Evolutionary conservation across 2,888 invertebrate species (phyloP).

Genomic region (Resseliella maxima): DNA sequence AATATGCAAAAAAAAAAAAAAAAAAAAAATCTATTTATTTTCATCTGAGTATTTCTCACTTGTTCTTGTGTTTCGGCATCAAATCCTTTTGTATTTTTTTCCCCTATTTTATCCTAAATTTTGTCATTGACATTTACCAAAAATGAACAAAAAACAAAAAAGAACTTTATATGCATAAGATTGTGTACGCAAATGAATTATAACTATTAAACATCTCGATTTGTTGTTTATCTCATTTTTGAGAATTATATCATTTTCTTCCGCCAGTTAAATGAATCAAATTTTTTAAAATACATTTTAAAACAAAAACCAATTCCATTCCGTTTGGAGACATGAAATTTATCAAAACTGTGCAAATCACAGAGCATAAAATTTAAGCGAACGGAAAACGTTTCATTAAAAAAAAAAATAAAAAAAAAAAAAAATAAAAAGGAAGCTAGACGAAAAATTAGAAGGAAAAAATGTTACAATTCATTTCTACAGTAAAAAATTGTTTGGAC

Average conservation of each 20-base stretch:
- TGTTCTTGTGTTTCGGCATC: neutral
- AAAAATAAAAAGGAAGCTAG: too few species aligned
- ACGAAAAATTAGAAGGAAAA: too few species aligned
- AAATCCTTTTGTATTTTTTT: neutral
- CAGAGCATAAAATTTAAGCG: neutral
- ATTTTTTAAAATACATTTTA: too few species aligned
- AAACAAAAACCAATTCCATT: too few species aligned
- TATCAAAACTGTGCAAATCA: neutral
- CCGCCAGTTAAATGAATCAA: too few species aligned
- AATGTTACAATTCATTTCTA: too few species aligned
- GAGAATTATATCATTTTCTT: too few species aligned
- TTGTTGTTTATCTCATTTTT: neutral
- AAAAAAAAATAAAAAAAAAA: neutral
- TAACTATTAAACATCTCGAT: neutral
- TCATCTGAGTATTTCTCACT: neutral
- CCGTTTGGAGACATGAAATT: too few species aligned
- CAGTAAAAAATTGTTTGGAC: too few species aligned
- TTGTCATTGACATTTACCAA: neutral
- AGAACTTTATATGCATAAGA: constrained; percentile 6
- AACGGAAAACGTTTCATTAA: neutral
- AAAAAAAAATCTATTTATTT: too few species aligned
- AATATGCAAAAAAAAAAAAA: constrained; percentile 1
- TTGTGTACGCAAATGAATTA: neutral
- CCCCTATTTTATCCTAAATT: neutral
- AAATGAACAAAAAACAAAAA: neutral